Evolutionary conservation across 2,888 invertebrate species (phyloP).

Genomic region (Macrophya annulata): DNA sequence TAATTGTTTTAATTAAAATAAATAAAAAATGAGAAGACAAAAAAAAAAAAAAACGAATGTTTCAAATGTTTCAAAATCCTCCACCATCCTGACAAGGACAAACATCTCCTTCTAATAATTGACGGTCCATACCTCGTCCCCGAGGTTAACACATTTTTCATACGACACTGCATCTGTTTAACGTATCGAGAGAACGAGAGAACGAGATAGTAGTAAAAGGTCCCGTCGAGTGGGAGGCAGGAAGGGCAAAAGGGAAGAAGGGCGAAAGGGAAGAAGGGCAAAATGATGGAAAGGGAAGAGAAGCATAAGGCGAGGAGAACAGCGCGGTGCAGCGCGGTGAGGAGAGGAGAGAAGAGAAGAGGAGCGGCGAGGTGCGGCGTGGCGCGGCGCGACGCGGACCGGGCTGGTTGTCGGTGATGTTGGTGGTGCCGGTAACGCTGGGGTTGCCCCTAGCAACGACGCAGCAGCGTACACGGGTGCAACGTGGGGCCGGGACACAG

Average conservation of each 20-base stretch:
- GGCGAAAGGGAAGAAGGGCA: background rate
- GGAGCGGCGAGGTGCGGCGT: constrained; percentile 16
- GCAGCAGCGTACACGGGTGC: constrained; percentile 53
- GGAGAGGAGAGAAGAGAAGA: background rate
- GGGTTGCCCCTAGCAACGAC: constrained; percentile 49
- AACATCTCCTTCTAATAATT: background rate
- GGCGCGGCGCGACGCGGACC: constrained; percentile 52
- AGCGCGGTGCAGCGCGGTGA: background rate
- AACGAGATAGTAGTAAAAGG: constrained; percentile 43
- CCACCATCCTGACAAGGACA: background rate
- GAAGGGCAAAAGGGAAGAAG: background rate
- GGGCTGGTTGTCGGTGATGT: constrained; percentile 49
- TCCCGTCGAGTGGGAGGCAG: constrained; percentile 51
- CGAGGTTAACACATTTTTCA: constrained; percentile 48
- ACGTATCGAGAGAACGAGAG: constrained; percentile 59
- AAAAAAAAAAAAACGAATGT: background rate
- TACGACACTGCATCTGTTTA: constrained; percentile 43
- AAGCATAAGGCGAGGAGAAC: constrained; percentile 1
- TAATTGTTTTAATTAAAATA: background rate
- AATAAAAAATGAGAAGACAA: background rate
- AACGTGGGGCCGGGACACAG: constrained; percentile 27
- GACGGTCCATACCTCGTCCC: constrained; percentile 54
- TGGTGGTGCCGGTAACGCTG: constrained; percentile 40
- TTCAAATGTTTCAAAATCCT: background rate
- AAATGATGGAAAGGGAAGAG: background rate